Conservation (phyloP, 1,140 invertebrate species). For the Ericerus pela region DNA sequence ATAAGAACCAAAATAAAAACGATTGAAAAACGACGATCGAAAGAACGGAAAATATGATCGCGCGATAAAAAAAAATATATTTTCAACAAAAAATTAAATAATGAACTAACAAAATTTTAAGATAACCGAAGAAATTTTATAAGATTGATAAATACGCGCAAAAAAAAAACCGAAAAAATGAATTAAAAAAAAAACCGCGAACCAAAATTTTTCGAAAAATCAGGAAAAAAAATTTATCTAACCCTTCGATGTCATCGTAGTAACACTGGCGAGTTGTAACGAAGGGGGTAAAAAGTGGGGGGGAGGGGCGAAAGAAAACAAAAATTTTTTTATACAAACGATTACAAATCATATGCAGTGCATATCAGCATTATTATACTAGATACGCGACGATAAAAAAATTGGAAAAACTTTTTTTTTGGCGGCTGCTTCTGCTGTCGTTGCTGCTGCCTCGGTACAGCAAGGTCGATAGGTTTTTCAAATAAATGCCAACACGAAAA, state of each 20-base stretch:
- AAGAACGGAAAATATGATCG: neutral
- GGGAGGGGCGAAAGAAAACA: too few relatives aligned
- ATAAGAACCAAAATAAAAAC: neutral
- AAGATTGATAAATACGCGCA: neutral
- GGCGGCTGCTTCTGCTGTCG: too few relatives aligned
- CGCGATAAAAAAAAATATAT: neutral
- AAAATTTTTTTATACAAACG: neutral
- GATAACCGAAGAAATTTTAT: too few relatives aligned
- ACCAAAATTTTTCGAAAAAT: too few relatives aligned
- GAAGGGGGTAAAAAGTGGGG: too few relatives aligned
- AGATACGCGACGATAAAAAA: too few relatives aligned
- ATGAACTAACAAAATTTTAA: neutral
- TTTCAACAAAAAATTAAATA: neutral
- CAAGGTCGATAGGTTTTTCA: slow-evolving; percentile 11
- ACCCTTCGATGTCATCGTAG: slow-evolving; percentile 4
- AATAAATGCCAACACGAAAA: slow-evolving; percentile 12
- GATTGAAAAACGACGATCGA: neutral
- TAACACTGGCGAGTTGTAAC: too few relatives aligned
- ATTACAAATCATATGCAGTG: slow-evolving; percentile 7
- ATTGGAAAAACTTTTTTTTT: too few relatives aligned
- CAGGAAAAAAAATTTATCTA: slow-evolving; percentile 4
- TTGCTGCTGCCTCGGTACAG: slow-evolving; percentile 2
- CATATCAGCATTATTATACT: too few relatives aligned
- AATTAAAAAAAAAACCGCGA: neutral
- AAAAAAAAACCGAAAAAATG: neutral